Evolutionary conservation across 2,113 vertebrate species (phyloP).

Genomic region (Hyaena hyaena): DNA sequence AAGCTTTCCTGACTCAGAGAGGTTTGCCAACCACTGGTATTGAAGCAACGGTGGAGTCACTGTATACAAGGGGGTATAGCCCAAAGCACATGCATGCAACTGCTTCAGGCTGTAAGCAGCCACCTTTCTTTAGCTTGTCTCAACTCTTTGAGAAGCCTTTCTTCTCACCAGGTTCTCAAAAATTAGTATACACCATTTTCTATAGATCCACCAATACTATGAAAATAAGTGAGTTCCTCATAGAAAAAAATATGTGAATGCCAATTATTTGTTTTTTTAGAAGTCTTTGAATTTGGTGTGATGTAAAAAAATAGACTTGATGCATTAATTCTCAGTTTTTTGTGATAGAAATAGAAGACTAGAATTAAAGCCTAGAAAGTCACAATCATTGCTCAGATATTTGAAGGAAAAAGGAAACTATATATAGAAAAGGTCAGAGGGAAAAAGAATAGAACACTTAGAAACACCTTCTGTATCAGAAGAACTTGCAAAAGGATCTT

Average conservation of each 20-base stretch:
- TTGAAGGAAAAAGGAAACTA: background rate
- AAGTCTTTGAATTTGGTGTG: background rate
- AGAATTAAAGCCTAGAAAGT: background rate
- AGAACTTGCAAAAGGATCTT: background rate
- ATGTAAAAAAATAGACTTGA: background rate
- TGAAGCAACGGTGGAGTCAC: background rate
- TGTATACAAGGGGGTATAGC: too few species aligned
- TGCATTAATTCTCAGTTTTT: background rate
- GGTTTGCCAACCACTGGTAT: background rate
- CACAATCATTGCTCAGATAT: background rate
- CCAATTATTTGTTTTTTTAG: background rate
- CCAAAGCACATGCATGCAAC: background rate
- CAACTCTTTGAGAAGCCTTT: background rate
- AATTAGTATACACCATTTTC: background rate
- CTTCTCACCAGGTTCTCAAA: background rate
- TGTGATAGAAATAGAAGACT: background rate
- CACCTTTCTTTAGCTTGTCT: background rate
- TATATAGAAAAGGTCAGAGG: background rate
- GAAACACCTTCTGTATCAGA: background rate
- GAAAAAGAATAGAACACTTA: background rate
- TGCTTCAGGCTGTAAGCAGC: background rate
- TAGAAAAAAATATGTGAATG: background rate
- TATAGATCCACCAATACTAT: background rate
- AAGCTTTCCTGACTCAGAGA: background rate
- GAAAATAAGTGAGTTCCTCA: background rate